Evolutionary conservation across 1,140 invertebrate species (phyloP).

Genomic region (Cotesia glomerata): DNA sequence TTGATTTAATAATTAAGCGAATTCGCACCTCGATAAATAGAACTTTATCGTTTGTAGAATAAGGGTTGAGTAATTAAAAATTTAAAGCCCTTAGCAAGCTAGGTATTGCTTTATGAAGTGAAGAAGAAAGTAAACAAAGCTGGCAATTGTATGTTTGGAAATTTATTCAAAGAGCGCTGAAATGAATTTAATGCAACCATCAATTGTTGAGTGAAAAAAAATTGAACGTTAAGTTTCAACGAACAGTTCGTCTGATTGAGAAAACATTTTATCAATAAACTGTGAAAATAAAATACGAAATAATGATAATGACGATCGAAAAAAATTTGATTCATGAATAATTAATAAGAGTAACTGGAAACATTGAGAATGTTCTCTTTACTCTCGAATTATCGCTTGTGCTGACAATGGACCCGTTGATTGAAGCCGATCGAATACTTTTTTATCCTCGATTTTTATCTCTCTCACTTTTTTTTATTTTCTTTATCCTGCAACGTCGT

Average conservation of each 20-base stretch:
- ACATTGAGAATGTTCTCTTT: conserved; percentile 11
- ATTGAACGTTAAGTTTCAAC: neutral
- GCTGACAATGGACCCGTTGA: conserved; percentile 36
- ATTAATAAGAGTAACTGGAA: conserved; percentile 21
- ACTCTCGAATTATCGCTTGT: conserved; percentile 29
- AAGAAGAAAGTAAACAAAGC: no score
- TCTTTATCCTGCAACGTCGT: conserved; percentile 30
- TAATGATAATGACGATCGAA: neutral
- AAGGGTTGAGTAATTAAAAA: no score
- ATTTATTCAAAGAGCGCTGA: no score
- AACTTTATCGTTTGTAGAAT: no score
- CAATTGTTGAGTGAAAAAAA: no score
- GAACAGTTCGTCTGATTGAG: neutral
- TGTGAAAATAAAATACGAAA: neutral
- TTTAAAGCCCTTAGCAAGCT: no score
- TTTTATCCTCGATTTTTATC: conserved; percentile 24
- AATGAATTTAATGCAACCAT: no score
- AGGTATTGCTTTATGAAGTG: no score
- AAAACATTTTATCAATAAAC: neutral
- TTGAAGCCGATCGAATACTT: conserved; percentile 33
- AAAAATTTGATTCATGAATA: conserved; percentile 27
- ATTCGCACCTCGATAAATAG: no score
- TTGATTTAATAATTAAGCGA: no score
- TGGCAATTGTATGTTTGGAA: no score
- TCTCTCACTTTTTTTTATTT: conserved; percentile 14